Percentiles rank a stretch among this genome's conserved stretches.
These are phyloP conservation scores for Heliconius eleuchia DNA, from an alignment of 1,140 invertebrate genomes.

Conservation along the genomic window DNA sequence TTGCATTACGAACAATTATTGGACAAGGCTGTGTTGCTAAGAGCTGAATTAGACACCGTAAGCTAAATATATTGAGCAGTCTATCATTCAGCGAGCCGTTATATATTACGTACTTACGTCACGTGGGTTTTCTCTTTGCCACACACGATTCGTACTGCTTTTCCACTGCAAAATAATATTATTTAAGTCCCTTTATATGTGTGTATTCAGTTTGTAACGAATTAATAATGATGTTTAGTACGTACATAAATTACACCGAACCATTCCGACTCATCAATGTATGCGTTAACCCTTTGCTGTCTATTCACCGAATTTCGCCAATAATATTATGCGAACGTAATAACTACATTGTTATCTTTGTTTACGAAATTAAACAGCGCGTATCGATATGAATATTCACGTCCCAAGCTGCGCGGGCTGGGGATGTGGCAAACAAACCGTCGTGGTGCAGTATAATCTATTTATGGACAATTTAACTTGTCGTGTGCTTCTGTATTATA, in stretches of 20 bases:
- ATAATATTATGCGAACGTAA: conserved; percentile 9
- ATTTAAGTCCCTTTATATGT: neutral
- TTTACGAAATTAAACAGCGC: conserved; percentile 22
- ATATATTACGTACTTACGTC: neutral
- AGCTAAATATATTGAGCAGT: conserved; percentile 16
- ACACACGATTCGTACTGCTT: neutral
- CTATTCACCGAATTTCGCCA: conserved; percentile 11
- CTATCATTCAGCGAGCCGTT: conserved; percentile 8
- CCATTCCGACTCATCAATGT: neutral
- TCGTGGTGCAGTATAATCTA: neutral
- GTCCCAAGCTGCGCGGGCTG: neutral
- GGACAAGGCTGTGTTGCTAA: conserved; percentile 24
- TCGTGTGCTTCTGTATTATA: no score
- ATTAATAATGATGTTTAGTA: neutral
- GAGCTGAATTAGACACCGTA: conserved; percentile 10
- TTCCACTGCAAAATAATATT: no score
- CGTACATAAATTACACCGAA: neutral
- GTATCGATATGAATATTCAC: conserved; percentile 29
- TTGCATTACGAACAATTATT: conserved; percentile 17
- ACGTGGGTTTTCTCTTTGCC: neutral
- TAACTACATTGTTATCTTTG: conserved; percentile 25
- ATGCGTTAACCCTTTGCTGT: conserved; percentile 3
- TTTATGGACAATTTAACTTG: neutral
- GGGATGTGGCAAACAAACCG: neutral
- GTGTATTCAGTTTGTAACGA: neutral